Conservation (phyloP, 2,113 vertebrate species). For the Anolis carolinensis region DNA sequence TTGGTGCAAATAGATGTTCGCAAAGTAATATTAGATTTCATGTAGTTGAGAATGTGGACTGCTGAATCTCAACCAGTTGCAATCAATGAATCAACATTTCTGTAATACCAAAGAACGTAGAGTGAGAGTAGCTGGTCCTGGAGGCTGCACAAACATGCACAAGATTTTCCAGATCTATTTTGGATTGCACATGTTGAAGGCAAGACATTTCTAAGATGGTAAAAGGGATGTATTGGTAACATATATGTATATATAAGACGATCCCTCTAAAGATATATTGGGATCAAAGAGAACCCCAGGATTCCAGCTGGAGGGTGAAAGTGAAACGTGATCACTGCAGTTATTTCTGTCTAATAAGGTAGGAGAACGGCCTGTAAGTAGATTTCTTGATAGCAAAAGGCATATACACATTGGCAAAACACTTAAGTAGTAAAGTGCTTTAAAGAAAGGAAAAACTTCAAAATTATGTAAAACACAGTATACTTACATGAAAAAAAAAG, state of each 20-base stretch:
- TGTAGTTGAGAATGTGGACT: not conserved
- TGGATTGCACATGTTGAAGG: conserved; percentile 47
- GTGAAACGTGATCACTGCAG: conserved; percentile 58
- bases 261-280: conserved; percentile 50
- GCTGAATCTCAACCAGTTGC: conserved; percentile 19
- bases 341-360: conserved; percentile 60
- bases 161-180: conserved; percentile 59
- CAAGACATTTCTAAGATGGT: conserved; percentile 42
- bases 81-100: conserved; percentile 30
- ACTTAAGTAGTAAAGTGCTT: not conserved
- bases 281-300: conserved; percentile 63
- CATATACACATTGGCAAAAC: not conserved
- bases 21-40: not conserved
- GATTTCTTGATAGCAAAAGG: conserved; percentile 25
- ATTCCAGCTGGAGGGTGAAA: conserved; percentile 60
- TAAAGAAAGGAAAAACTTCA: not conserved
- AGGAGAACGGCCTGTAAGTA: conserved; percentile 6
- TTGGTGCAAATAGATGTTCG: not conserved
- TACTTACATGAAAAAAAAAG: not conserved
- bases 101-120: not conserved
- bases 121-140: conserved; percentile 6
- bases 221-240: conserved; percentile 41
- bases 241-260: conserved; percentile 37
- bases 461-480: not conserved
- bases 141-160: not conserved